Evolutionary conservation across 2,113 vertebrate genomes (phyloP), one percentile per base, ranked within the genome.

Genomic region (Paracanthobrama guichenoti): DNA sequence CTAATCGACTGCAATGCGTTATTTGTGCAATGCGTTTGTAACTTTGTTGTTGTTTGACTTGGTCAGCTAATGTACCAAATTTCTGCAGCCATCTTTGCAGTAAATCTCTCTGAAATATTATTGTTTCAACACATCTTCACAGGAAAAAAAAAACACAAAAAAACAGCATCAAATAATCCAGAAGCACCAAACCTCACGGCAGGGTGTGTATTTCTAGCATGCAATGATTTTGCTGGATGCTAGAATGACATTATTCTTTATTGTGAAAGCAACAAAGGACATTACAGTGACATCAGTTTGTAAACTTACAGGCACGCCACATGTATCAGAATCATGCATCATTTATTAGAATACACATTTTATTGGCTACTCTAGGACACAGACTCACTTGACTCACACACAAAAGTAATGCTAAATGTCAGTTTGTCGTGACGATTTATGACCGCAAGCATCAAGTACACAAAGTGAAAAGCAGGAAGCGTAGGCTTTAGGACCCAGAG

Each of bases 401-500:
- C 53, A 24, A 44, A 66, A 50, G 22, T n/a, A 46, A 18, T 48
- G 20, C 12, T 46, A 76, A 39, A 48, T 66, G 44, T 26, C 35
- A 66, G 20, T 55, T 60, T 80, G 39, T 88, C 50, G 50, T 84
- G 62, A 88, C 2, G 28, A 55, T 57, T 86, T 86, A 78, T 84
- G 78, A 82, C 53, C 55, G 77, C 78, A 82, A 78, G 53, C 81
- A 53, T 39, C 74, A 69, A 79, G 82, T 86, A 79, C 42, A 14
- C 28, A 67, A 39, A 79, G 31, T 71, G 14, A 64, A 67, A 83
- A 1, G 28, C 76, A 31, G 28, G 28, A 1, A 9, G 4, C 39
- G 22, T 24, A 81, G 93, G 91, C 93, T 88, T 90, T 95, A 95
- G 93, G 94, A 95, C 94, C 94, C 92, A 90, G 92, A 71, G 77